Base-by-base conservation (phyloP, 2,888 invertebrate species). In the Leucania comma region DNA sequence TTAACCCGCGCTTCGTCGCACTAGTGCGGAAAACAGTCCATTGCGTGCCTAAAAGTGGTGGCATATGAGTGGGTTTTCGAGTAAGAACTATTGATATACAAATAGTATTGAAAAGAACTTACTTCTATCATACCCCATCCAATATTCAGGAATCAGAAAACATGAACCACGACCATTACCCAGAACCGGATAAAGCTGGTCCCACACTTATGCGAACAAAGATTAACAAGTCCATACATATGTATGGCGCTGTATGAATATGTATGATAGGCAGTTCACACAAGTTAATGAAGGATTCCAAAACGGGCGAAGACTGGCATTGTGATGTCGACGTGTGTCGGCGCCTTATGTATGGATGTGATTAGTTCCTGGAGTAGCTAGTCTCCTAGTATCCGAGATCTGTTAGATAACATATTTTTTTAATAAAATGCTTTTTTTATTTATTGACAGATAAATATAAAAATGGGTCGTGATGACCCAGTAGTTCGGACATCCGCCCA, bases 261-360 rank as follows among this genome's bases (percentile, higher is more conserved):
- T 83, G 73, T 66, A 83, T 79, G 59, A 64, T 66, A 24, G 35
- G 50, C 66, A 12, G 56, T 68, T 79, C 76, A 63, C 83, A 81
- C 81, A 76, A 70, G 48, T 42, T 69, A 76, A 83, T 71, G 83
- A 81, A 77, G 73, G 73, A 73, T 82, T 82, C 81, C 75, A 2
- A 76, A 81, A 65, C 53, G 58, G 81, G 79, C 61, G 56, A 22
- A 38, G 29, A 51, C 24, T 64, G 46, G 63, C 58, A 81, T 69
- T 81, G 66, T 74, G 38, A 63, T 57, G 59, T n/a, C 20, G 22
- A 42, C 62, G 50, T 70, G 75, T 61, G 53, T 53, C 64, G 51
- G 63, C 64, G 75, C 75, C 77, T 63, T 68, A 54, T 75, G 35
- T 35, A 38, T 59, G 35, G 20, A 20, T 53, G 51, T 5, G 26